phyloP scores from a whole-genome alignment of 2,113 vertebrate genomes.

The Nibea coibor region DNA sequence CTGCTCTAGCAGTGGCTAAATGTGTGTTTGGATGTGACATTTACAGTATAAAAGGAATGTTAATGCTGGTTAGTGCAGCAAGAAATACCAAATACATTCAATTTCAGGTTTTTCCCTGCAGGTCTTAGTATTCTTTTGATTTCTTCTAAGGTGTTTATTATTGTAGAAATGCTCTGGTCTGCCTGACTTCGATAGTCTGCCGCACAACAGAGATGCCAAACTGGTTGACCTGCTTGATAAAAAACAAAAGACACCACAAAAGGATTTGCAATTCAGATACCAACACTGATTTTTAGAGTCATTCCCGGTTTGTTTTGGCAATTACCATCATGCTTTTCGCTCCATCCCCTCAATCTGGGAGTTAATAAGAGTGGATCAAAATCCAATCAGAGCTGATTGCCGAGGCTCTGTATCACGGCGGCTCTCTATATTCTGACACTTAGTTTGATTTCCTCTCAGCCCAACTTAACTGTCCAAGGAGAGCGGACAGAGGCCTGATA shows the following conservation, averaged over 20 bases:
- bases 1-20: not conserved
- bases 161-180: not conserved
- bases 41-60: not conserved
- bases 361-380: constrained; percentile 74
- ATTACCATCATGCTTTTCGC: constrained; percentile 64
- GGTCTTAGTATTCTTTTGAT: constrained; percentile 6
- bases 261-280: constrained; percentile 59
- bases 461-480: constrained; percentile 43
- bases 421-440: constrained; percentile 50
- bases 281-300: constrained; percentile 51
- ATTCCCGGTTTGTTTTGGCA: constrained; percentile 72
- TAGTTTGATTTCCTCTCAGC: constrained; percentile 54
- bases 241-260: not conserved
- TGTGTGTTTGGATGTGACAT: constrained; percentile 4
- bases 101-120: not conserved
- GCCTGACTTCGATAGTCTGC: not conserved
- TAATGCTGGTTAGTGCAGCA: not conserved
- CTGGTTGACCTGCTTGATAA: not conserved
- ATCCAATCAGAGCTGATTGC: constrained; percentile 80
- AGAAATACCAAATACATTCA: not conserved
- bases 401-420: constrained; percentile 52
- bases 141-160: not conserved
- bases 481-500: constrained; percentile 38
- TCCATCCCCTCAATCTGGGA: constrained; percentile 64
- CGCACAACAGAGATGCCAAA: constrained; percentile 4